Evolutionary conservation across 2,113 vertebrate genomes (phyloP), one percentile per base, ranked within the genome.

Genomic region (Strix uralensis): DNA sequence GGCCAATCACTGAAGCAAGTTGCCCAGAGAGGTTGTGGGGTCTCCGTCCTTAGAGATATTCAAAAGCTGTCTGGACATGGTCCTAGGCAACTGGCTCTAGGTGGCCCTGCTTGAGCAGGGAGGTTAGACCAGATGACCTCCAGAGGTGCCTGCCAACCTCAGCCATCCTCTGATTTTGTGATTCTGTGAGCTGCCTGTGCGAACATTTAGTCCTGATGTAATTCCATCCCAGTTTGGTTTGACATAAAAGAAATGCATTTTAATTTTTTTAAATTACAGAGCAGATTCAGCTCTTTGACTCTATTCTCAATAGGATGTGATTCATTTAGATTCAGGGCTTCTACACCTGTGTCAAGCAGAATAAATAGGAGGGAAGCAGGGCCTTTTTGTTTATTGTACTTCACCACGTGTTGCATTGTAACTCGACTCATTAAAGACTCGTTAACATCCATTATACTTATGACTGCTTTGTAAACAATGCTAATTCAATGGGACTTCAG

Each of bases 401-500:
- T 86, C 44, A 66, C 67, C 82, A 70, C 5, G 1, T 79, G 74
- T 88, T 90, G 59, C 73, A 52, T 81, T 96, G 86, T 71, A 71
- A 75, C 52, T 58, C 0, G 1, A 16, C 40, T 70, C 80, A 66
- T 95, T 92, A 94, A 92, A 75, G 67, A 17, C 83, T 92, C 49
- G 3, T 95, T 96, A 95, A 86, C 63, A 78, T 30, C 86, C 80
- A 94, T 94, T 95, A 91, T 82, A 89, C 65, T 89, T 91, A 92
- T 29, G 65, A 84, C 83, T 91, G 77, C 92, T 96, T 81, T 94
- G 94, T 92, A 95, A 96, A 97, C 92, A 94, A 94, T 77, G 42
- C 66, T 86, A 95, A 96, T 95, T 94, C 88, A 79, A 54, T 85
- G 72, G 80, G 83, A 94, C 91, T 93, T 88, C 61, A 70, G 88